Evolutionary conservation across 2,888 invertebrate species (phyloP).

Genomic region (Dascillus cervinus): DNA sequence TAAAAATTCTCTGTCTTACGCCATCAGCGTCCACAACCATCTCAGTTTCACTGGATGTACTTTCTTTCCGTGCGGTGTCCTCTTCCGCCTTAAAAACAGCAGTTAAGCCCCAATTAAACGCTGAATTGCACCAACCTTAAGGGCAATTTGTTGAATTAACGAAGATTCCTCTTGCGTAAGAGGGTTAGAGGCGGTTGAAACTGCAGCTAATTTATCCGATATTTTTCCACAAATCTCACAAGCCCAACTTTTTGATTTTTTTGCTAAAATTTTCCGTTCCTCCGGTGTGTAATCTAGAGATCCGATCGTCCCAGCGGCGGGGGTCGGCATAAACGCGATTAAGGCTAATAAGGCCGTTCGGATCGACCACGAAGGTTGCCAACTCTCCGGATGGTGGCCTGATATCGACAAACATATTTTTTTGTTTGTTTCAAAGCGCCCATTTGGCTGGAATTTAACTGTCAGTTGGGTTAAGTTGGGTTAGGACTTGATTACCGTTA

Average conservation of each 20-base stretch:
- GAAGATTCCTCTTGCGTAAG: conserved; percentile 48
- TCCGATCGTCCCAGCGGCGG: conserved; percentile 84
- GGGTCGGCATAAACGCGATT: conserved; percentile 91
- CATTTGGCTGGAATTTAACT: conserved; percentile 63
- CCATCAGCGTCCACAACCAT: conserved; percentile 13
- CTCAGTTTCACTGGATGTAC: conserved; percentile 19
- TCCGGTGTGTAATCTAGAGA: conserved; percentile 82
- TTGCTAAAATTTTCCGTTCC: conserved; percentile 73
- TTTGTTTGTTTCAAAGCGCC: conserved; percentile 86
- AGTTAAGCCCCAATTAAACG: not conserved
- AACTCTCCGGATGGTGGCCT: conserved; percentile 94
- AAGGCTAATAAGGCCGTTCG: conserved; percentile 85
- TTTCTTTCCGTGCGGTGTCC: conserved; percentile 30
- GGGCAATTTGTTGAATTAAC: conserved; percentile 47
- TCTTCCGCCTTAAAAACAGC: conserved; percentile 36
- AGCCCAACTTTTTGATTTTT: conserved; percentile 58
- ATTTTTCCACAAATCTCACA: conserved; percentile 58
- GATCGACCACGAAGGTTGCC: conserved; percentile 97
- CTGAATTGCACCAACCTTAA: conserved; percentile 38
- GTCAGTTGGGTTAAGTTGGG: not conserved
- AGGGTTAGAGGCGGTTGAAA: conserved; percentile 30
- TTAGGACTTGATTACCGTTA: conserved; percentile 55
- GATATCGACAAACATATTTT: conserved; percentile 95
- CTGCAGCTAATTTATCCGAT: conserved; percentile 44
- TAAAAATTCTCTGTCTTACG: conserved; percentile 11